Base-by-base conservation (phyloP, 2,888 invertebrate genomes). In the Prostheceraeus crozeri region DNA sequence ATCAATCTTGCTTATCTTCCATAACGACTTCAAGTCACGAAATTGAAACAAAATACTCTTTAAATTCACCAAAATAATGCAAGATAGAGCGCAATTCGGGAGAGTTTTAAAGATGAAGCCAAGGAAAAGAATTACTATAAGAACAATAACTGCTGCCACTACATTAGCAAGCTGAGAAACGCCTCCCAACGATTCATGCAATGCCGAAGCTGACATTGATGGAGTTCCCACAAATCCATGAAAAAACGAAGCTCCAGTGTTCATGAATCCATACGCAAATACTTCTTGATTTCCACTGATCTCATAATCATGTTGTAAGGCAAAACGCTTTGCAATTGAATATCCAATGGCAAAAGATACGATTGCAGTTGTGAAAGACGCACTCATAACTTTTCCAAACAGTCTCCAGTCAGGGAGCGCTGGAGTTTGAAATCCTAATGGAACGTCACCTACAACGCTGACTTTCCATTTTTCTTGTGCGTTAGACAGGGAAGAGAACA, bases 61-160 rank as follows among this genome's bases (percentile, higher is more conserved):
- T 35, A 76, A 63, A 2, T 72, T 72, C 3, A 75, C 69, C 6
- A 76, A 65, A 46, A 76, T 74, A 48, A 76, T 74, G n/a, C 71
- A 65, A 2, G 75, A 75, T 48, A 76, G 60, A 21, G 74, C 71
- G 65, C 84, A 84, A 85, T 85, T 82, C 55, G 93, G 93, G 62
- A 91, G 78, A 33, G 84, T 81, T 74, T 87, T 84, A 74, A 93
- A 89, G 74, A 87, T 84, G 27, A 89, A 89, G 0, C 88, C 91
- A 63, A 91, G 82, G 82, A 86, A 86, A 57, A 91, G 78, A 63
- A 93, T 78, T 53, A 91, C 86, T 65, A 84, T 78, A 1, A 89
- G 78, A 16, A 93, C 78, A 27, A 90, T 79, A 0, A 74, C 56
- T 62, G 86, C 85, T 2, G 89, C 87, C 53, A 91, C 82, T 16